A percentile compares a stretch with the other conserved stretches of the same genome.
Conservation (phyloP, 2,888 invertebrate species). For the Harmothoe impar region DNA sequence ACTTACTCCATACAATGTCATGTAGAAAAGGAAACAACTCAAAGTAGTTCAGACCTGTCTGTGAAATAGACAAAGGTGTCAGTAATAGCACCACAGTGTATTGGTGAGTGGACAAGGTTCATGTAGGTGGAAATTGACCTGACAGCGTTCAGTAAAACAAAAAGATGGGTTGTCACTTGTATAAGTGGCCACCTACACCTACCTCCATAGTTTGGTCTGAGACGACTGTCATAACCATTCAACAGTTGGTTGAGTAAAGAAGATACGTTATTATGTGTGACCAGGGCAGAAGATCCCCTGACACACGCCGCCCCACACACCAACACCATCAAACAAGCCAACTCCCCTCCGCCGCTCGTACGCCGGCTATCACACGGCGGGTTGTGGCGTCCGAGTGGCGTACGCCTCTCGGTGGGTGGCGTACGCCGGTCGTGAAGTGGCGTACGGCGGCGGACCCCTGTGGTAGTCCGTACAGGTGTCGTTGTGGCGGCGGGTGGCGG, state of each 20-base stretch:
- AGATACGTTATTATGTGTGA: constrained; percentile 57
- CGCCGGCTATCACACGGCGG: not conserved
- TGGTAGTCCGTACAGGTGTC: not conserved
- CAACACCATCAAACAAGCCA: constrained; percentile 4
- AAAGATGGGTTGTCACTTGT: too few species aligned
- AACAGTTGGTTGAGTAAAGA: constrained; percentile 65
- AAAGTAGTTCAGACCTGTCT: too few species aligned
- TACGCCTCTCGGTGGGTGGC: not conserved
- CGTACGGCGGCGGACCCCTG: not conserved
- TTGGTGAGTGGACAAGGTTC: too few species aligned
- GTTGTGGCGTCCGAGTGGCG: not conserved
- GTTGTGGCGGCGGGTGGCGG: not conserved
- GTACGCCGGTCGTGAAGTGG: not conserved
- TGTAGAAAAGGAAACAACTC: too few species aligned
- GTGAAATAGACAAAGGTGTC: too few species aligned
- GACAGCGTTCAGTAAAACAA: too few species aligned
- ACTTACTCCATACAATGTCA: too few species aligned
- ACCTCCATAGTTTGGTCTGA: constrained; percentile 64
- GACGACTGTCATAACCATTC: constrained; percentile 65
- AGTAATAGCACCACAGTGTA: too few species aligned
- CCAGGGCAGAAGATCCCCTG: not conserved
- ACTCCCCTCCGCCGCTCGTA: not conserved
- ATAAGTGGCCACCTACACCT: too few species aligned
- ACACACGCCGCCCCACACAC: constrained; percentile 38
- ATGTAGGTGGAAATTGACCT: too few species aligned